phyloP scores from a whole-genome alignment of 2,113 vertebrate genomes.

The Macquaria australasica region DNA sequence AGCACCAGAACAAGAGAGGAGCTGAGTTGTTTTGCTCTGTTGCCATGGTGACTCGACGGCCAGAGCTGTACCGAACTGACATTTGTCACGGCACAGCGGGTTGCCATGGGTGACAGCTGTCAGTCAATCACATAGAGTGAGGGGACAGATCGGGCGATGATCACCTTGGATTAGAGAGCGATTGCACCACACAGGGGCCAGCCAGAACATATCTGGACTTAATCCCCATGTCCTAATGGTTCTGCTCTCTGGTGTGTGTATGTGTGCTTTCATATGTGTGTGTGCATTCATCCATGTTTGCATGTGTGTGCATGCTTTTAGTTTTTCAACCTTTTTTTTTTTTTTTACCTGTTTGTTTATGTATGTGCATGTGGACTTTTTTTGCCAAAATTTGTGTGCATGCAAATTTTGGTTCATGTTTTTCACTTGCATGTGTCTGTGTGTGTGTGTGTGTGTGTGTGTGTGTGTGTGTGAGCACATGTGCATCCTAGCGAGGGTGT shows the following conservation, averaged over 20 bases:
- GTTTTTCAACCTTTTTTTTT: not conserved
- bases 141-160: conserved; percentile 77
- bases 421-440: not conserved
- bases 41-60: conserved; percentile 71
- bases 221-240: conserved; percentile 65
- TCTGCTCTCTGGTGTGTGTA: conserved; percentile 34
- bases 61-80: conserved; percentile 64
- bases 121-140: conserved; percentile 78
- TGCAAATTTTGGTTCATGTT: not conserved
- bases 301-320: not conserved
- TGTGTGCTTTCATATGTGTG: not conserved
- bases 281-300: not conserved
- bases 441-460: not conserved
- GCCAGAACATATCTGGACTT: conserved; percentile 65
- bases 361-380: not conserved
- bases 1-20: conserved; percentile 23
- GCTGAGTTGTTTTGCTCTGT: conserved; percentile 73
- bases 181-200: conserved; percentile 52
- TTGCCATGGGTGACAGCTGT: conserved; percentile 81
- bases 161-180: conserved; percentile 77
- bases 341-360: not conserved
- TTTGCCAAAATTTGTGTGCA: not conserved
- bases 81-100: conserved; percentile 68
- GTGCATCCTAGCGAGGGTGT: conserved; percentile 4
- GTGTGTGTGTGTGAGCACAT: conserved; percentile 16